Conservation (phyloP, 2,113 vertebrate species). For the Nicator chloris region DNA sequence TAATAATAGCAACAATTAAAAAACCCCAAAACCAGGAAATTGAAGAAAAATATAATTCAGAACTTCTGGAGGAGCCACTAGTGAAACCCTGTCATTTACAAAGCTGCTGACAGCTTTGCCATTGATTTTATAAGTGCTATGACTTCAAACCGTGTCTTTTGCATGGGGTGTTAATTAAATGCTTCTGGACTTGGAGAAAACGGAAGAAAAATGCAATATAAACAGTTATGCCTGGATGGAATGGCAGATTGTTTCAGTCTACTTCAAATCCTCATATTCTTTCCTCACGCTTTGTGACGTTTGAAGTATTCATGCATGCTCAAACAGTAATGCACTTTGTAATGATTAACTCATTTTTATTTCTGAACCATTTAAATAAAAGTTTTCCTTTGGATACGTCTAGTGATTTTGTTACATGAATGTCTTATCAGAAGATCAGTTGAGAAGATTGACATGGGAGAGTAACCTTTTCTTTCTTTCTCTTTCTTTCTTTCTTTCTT, state of each 20-base stretch:
- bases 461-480: neutral
- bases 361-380: neutral
- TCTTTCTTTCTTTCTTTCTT: rapidly evolving
- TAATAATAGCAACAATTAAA: rapidly evolving
- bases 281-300: neutral
- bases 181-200: neutral
- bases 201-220: neutral
- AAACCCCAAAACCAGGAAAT: neutral
- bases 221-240: neutral
- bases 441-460: neutral
- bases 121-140: neutral
- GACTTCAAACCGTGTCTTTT: neutral
- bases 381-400: neutral
- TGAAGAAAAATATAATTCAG: neutral
- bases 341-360: neutral
- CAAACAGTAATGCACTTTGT: neutral
- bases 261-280: neutral
- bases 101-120: neutral
- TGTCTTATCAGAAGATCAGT: neutral
- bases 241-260: neutral
- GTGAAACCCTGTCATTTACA: neutral
- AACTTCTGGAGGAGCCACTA: neutral
- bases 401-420: neutral
- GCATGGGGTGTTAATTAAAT: neutral
- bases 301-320: neutral